These are phyloP conservation scores for Myripristis murdjan DNA, from an alignment of 2,797 vertebrate genomes.

Conservation along the genomic window DNA sequence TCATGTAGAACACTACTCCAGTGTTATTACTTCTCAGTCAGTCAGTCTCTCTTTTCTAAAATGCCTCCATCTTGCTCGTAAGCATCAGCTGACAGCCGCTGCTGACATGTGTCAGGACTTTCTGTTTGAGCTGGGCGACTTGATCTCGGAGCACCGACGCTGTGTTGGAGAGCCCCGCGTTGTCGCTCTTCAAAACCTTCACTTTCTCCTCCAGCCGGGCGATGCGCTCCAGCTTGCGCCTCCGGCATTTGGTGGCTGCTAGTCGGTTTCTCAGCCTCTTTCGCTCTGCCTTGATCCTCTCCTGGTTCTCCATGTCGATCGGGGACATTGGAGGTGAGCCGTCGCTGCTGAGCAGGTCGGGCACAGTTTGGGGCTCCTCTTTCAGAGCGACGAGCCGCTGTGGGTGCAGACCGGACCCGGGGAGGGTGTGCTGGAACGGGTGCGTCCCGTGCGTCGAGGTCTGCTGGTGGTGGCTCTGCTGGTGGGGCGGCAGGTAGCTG, in stretches of 20 bases:
- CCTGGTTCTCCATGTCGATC: constrained; percentile 93
- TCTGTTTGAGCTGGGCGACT: constrained; percentile 94
- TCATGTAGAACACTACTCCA: constrained; percentile 78
- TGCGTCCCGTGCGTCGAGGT: constrained; percentile 79
- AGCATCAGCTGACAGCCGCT: constrained; percentile 95
- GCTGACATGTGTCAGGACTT: constrained; percentile 94
- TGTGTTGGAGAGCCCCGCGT: constrained; percentile 91
- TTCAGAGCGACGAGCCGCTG: constrained; percentile 86
- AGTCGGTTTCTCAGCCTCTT: constrained; percentile 93
- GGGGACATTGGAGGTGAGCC: constrained; percentile 92
- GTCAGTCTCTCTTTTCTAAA: constrained; percentile 72
- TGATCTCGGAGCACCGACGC: constrained; percentile 92
- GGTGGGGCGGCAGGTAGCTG: constrained; percentile 93
- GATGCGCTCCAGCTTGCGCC: constrained; percentile 95
- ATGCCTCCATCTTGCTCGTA: constrained; percentile 90
- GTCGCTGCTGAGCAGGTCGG: constrained; percentile 90
- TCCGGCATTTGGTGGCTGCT: constrained; percentile 95
- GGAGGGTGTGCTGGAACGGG: constrained; percentile 83
- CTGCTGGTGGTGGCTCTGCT: constrained; percentile 82
- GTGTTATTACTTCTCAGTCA: constrained; percentile 82
- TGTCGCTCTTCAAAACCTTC: constrained; percentile 92
- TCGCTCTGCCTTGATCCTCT: constrained; percentile 93
- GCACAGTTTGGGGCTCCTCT: constrained; percentile 95
- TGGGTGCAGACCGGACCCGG: constrained; percentile 73
- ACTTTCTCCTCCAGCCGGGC: constrained; percentile 95